Conservation (phyloP, 2,888 invertebrate genomes). For the Synanthedon myopaeformis region DNA sequence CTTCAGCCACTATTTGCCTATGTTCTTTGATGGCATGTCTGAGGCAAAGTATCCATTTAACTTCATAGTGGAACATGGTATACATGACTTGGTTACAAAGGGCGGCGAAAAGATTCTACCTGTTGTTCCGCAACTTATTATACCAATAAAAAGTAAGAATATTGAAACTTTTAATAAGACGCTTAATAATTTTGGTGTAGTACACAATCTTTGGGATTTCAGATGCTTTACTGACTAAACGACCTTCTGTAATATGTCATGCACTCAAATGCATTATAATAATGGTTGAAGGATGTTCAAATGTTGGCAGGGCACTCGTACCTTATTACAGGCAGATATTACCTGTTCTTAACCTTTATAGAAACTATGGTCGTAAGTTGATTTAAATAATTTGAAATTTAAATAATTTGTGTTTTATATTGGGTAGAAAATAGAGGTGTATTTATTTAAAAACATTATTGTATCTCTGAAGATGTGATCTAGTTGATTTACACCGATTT, state of each 20-base stretch:
- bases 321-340: slow-evolving; percentile 96
- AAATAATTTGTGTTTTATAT: not conserved
- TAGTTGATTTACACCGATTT: too few species aligned
- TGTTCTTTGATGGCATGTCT: slow-evolving; percentile 93
- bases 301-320: slow-evolving; percentile 94
- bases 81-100: slow-evolving; percentile 85
- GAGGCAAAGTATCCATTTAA: slow-evolving; percentile 88
- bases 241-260: slow-evolving; percentile 84
- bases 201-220: slow-evolving; percentile 14
- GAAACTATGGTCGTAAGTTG: slow-evolving; percentile 24
- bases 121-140: slow-evolving; percentile 91
- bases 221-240: slow-evolving; percentile 90
- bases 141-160: slow-evolving; percentile 92
- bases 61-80: slow-evolving; percentile 89
- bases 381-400: not conserved
- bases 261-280: slow-evolving; percentile 89
- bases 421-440: too few species aligned
- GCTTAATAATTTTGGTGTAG: too few species aligned
- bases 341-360: slow-evolving; percentile 90
- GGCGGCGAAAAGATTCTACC: slow-evolving; percentile 89
- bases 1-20: slow-evolving; percentile 91
- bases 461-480: too few species aligned
- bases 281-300: slow-evolving; percentile 85
- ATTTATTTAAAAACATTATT: too few species aligned
- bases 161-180: not conserved